A percentile compares a stretch with the other conserved stretches of the same genome.
Conservation (phyloP, 1,140 invertebrate species). For the Battus philenor region DNA sequence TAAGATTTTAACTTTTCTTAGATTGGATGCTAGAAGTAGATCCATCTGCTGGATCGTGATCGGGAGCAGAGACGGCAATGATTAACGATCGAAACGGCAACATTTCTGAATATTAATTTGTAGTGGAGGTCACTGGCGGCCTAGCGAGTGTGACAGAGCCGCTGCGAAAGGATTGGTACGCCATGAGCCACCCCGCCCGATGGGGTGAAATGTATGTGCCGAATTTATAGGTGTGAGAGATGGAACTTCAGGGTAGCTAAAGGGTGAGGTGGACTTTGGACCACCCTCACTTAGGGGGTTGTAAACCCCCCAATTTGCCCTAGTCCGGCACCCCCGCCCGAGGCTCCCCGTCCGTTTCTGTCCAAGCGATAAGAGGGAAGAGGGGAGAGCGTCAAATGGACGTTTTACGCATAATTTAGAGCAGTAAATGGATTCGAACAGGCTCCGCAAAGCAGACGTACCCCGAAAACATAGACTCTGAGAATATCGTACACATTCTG, state of each 20-base stretch:
- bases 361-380: constrained; percentile 74
- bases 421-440: constrained; percentile 73
- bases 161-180: constrained; percentile 69
- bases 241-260: constrained; percentile 73
- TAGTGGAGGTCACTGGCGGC: constrained; percentile 63
- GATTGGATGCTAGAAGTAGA: neutral
- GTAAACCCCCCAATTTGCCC: constrained; percentile 64
- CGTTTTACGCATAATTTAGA: constrained; percentile 75
- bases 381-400: constrained; percentile 72
- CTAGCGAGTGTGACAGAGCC: constrained; percentile 67
- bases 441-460: constrained; percentile 62
- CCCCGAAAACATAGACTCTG: too few relatives aligned
- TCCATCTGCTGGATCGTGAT: constrained; percentile 29
- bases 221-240: constrained; percentile 75
- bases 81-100: constrained; percentile 69
- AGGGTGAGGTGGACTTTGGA: constrained; percentile 72
- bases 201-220: constrained; percentile 68
- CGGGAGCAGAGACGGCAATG: constrained; percentile 50
- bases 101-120: constrained; percentile 74
- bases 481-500: too few relatives aligned
- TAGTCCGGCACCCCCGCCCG: constrained; percentile 69
- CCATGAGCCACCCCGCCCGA: constrained; percentile 49
- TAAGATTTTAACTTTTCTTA: neutral
- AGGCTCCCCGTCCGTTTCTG: constrained; percentile 63
- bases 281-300: constrained; percentile 60